phyloP scores from a whole-genome alignment of 2,797 vertebrate species.

The Dromococcyx pavoninus region DNA sequence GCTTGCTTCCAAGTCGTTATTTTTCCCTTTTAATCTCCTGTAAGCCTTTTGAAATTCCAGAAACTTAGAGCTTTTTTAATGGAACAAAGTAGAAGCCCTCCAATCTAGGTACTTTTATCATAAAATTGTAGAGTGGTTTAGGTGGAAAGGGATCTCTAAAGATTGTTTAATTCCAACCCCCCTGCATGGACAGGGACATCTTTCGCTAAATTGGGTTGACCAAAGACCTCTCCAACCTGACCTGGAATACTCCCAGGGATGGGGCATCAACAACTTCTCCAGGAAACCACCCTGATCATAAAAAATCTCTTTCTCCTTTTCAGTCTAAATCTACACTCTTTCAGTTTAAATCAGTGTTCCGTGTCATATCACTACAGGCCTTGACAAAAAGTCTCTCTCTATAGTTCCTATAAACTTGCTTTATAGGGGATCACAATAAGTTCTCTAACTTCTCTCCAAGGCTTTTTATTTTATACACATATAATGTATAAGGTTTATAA shows the following conservation, averaged over 20 bases:
- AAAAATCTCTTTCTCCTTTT: neutral
- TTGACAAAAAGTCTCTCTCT: neutral
- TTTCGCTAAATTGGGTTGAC: neutral
- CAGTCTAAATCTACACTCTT: neutral
- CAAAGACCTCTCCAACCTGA: neutral
- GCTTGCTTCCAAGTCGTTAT: neutral
- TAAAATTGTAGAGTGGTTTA: neutral
- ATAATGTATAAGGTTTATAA: neutral
- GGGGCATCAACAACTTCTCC: neutral
- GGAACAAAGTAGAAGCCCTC: neutral
- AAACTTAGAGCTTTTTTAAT: neutral
- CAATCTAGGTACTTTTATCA: neutral
- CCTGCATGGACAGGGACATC: neutral
- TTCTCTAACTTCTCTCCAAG: neutral
- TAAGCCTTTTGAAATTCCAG: neutral
- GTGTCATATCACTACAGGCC: neutral
- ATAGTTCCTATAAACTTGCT: neutral
- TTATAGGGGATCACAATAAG: neutral
- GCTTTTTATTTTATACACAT: neutral
- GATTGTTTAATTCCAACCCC: neutral
- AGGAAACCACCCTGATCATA: no score
- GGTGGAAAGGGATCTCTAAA: neutral
- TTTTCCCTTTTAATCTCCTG: neutral
- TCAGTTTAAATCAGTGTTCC: neutral
- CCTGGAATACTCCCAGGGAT: neutral